Evolutionary conservation across 2,797 vertebrate genomes (phyloP), one percentile per base, ranked within the genome.

Genomic region (Myotis pilosus): DNA sequence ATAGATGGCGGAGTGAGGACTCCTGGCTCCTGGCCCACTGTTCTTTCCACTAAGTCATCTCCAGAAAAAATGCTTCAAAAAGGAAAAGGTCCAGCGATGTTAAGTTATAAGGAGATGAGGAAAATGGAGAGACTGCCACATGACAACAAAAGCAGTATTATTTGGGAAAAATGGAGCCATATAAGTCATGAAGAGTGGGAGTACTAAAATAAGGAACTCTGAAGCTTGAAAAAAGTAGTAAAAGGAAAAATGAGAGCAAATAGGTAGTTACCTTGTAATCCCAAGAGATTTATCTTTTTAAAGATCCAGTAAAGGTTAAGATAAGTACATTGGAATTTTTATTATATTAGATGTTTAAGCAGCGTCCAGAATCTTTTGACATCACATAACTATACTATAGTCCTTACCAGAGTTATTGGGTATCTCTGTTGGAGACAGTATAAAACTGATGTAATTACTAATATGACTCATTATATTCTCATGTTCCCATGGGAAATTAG

Each of bases 41-140:
- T 87, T 93, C 51, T 93, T 88, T 6, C 41, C 33, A 44, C 69
- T 84, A 36, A 62, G 76, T 91, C 55, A 47, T n/a, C 72, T 72
- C 87, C 62, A 78, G 66, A 85, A 84, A 89, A 89, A 79, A 49
- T 49, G 5, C 36, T 94, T 94, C 80, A 36, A 36, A 94, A 76
- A 55, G 79, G 28, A 74, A 91, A 36, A 20, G 33, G 17, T 79
- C 17, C 38, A 89, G 68, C 89, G 89, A 87, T 87, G 79, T 55
- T 47, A 47, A 44, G 2, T 80, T 68, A 33, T 62, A 90, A 90
- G 72, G 82, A 75, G 28, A 9, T 47, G 17, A 90, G 60, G 85
- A 74, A 68, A 76, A 76, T 8, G 6, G 60, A 69, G 62, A 86
- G 69, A 49, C 47, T 87, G 91, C n/a, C 4, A 25, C 82, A n/a